These are phyloP conservation scores for Phlogophora meticulosa DNA, from an alignment of 2,888 invertebrate genomes.

Conservation along the genomic window DNA sequence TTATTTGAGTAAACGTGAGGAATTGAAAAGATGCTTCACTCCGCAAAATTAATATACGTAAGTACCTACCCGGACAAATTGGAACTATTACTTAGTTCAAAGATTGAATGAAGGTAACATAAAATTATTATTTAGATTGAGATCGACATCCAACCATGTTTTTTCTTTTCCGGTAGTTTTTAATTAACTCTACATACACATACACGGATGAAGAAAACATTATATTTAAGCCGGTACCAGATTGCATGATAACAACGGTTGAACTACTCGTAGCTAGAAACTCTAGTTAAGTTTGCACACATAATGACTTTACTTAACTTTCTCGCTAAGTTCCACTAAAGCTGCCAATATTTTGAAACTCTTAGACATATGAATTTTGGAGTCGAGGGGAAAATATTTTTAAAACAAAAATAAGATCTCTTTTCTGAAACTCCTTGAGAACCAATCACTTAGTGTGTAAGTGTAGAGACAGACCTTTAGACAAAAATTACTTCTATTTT, in stretches of 20 bases:
- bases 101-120: too few species aligned
- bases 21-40: too few species aligned
- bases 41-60: too few species aligned
- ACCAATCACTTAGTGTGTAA: neutral
- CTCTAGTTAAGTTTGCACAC: slow-evolving; percentile 17
- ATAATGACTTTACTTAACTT: slow-evolving; percentile 21
- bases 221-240: slow-evolving; percentile 10
- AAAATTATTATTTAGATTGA: too few species aligned
- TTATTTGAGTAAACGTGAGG: too few species aligned
- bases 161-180: too few species aligned
- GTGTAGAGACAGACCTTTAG: too few species aligned
- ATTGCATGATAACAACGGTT: slow-evolving; percentile 14
- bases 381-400: neutral
- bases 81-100: too few species aligned
- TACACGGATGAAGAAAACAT: neutral
- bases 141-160: too few species aligned
- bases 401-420: neutral
- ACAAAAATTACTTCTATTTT: too few species aligned
- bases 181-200: neutral
- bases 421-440: neutral
- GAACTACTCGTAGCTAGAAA: slow-evolving; percentile 11
- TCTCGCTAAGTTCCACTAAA: slow-evolving; percentile 3
- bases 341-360: slow-evolving; percentile 31
- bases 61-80: too few species aligned
- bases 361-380: slow-evolving; percentile 1